phyloP scores from a whole-genome alignment of 2,113 vertebrate genomes.

The Indicator maculatus region DNA sequence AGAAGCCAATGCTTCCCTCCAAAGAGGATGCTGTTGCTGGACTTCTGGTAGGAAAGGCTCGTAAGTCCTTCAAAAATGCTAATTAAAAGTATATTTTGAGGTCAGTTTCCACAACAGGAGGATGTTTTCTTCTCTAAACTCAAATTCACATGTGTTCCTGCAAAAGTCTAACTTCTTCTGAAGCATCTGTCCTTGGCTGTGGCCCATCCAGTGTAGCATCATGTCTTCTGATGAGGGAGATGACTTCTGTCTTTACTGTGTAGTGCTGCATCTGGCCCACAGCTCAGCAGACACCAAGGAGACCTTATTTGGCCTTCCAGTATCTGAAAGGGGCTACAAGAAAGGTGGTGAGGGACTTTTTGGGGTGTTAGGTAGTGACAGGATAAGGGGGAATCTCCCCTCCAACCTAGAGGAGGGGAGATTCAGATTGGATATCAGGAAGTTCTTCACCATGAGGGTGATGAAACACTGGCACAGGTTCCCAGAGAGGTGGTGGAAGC shows the following conservation, averaged over 20 bases:
- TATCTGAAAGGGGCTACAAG: too few relatives aligned
- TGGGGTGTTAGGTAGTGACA: too few relatives aligned
- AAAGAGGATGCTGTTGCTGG: background rate
- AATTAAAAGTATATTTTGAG: background rate
- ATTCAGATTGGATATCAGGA: too few relatives aligned
- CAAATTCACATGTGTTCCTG: background rate
- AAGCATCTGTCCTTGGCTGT: background rate
- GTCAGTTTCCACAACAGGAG: background rate
- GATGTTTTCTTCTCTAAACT: background rate
- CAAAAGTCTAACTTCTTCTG: background rate
- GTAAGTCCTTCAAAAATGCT: background rate
- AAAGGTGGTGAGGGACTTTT: too few relatives aligned
- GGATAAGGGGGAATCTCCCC: too few relatives aligned
- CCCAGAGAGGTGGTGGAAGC: too few relatives aligned
- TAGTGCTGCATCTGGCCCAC: background rate
- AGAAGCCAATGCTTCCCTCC: background rate
- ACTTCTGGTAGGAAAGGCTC: background rate
- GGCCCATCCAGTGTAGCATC: background rate
- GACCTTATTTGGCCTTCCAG: too few relatives aligned
- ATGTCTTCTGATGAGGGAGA: slow-evolving; percentile 1
- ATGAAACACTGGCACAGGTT: too few relatives aligned
- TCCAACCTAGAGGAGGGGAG: too few relatives aligned
- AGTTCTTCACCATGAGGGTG: too few relatives aligned
- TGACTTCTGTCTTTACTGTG: background rate
- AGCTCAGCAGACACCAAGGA: background rate